phyloP scores from a whole-genome alignment of 2,797 vertebrate species.

The Limnodromus scolopaceus region DNA sequence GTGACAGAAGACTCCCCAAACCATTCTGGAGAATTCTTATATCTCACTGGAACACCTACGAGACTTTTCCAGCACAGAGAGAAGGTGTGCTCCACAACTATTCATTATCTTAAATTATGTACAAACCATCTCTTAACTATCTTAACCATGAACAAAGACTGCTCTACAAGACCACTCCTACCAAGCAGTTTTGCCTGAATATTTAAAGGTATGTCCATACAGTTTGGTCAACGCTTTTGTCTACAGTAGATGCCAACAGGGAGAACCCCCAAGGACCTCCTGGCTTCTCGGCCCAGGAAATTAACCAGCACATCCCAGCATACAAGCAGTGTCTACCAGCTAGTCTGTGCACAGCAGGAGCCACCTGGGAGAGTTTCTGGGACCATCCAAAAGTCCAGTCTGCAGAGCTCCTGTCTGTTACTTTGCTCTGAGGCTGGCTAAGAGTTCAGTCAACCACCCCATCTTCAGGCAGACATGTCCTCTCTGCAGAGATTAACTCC shows the following conservation, averaged over 20 bases:
- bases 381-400: neutral
- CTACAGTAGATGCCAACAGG: neutral
- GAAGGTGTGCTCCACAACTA: neutral
- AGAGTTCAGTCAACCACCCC: neutral
- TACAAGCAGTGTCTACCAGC: neutral
- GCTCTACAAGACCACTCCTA: neutral
- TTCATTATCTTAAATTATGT: neutral
- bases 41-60: rapidly evolving
- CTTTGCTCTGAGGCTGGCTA: neutral
- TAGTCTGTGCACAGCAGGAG: neutral
- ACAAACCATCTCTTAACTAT: neutral
- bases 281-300: neutral
- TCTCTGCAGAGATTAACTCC: neutral
- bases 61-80: neutral
- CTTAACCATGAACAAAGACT: neutral
- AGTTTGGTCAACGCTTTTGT: neutral
- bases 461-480: too few species aligned
- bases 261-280: neutral
- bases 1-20: neutral
- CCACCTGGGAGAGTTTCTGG: neutral
- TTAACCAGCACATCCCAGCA: neutral
- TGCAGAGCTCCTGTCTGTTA: neutral
- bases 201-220: rapidly evolving
- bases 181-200: neutral
- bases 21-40: neutral